Percentiles rank a stretch among this genome's conserved stretches.
Conservation (phyloP, 37 sponge, comb jelly and placozoan genomes). For the Axinella damicornis region DNA sequence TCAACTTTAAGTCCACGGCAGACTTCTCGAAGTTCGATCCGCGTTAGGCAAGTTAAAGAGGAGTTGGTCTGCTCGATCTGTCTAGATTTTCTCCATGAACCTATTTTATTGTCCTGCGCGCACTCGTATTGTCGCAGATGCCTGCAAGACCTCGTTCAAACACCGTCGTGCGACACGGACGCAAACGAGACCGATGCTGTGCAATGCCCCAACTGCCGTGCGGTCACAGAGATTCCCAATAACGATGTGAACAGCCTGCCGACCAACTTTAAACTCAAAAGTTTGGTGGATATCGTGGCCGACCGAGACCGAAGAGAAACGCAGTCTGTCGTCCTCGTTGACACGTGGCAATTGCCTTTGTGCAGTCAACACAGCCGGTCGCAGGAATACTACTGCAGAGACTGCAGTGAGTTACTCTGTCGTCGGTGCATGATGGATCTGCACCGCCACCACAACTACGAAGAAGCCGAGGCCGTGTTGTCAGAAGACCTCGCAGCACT, state of each 20-base stretch:
- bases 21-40: too few relatives aligned
- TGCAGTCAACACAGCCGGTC: constrained; percentile 13
- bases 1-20: too few relatives aligned
- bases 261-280: background rate
- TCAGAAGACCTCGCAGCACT: background rate
- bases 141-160: background rate
- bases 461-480: background rate
- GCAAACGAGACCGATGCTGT: background rate
- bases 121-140: constrained; percentile 37
- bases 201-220: constrained; percentile 16
- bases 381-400: constrained; percentile 26
- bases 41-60: background rate
- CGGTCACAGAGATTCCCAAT: background rate
- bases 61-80: constrained; percentile 29
- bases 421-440: background rate
- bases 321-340: too few relatives aligned
- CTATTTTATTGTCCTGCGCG: constrained; percentile 22
- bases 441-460: constrained; percentile 8
- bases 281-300: background rate
- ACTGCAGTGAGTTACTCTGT: constrained; percentile 19
- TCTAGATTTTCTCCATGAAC: constrained; percentile 9
- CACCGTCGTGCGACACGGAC: too few relatives aligned
- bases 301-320: background rate
- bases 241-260: background rate
- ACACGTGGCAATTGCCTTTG: background rate